Conservation (phyloP, 2,797 vertebrate species). For the Xiphorhynchus erythropygius region DNA sequence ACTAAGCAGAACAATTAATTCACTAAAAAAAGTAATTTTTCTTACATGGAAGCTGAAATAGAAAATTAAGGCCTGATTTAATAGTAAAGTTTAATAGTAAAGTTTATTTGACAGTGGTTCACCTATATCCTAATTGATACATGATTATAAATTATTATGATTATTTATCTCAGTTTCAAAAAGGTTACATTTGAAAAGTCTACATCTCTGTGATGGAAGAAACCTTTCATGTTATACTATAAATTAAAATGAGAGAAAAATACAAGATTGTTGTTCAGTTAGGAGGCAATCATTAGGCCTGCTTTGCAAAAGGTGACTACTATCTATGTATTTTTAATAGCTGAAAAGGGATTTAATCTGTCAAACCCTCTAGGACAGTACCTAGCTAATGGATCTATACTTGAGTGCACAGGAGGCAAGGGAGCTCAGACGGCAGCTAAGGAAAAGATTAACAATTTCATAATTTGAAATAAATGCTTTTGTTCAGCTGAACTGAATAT, state of each 20-base stretch:
- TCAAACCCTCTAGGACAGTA: not conserved
- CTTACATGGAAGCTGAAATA: not conserved
- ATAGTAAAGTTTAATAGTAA: not conserved
- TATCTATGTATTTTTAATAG: not conserved
- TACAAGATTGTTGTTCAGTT: not conserved
- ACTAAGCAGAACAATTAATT: not conserved
- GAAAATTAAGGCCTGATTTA: not conserved
- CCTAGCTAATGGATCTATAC: not conserved
- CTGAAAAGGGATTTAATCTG: not conserved
- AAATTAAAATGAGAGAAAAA: not conserved
- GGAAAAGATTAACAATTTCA: not conserved
- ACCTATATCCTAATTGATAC: not conserved
- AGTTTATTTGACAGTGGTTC: not conserved
- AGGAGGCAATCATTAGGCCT: not conserved
- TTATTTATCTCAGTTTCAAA: not conserved
- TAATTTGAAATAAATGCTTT: not conserved
- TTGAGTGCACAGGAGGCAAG: rapidly evolving
- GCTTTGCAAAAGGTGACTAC: not conserved
- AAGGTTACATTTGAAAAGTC: not conserved
- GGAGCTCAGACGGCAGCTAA: not conserved
- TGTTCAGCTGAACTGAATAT: not conserved
- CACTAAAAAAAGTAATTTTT: not conserved
- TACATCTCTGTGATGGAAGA: not conserved
- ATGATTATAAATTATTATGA: not conserved
- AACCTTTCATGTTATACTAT: not conserved